These are phyloP conservation scores for Kryphioiulus occultus DNA, from an alignment of 2,888 invertebrate genomes.

Conservation along the genomic window DNA sequence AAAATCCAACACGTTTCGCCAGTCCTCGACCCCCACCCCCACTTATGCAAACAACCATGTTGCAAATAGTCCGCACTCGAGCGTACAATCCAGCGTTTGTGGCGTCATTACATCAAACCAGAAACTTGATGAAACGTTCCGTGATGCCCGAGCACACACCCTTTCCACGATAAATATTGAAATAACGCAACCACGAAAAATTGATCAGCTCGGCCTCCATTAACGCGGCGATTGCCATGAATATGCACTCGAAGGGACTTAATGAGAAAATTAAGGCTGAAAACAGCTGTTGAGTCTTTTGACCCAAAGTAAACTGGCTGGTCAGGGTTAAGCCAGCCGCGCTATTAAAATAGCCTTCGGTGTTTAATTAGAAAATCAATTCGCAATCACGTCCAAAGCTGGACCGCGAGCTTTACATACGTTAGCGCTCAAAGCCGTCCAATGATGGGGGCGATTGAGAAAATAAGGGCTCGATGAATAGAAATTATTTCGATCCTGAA, in stretches of 20 bases:
- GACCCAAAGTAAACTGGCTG: not conserved
- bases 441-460: too few relatives aligned
- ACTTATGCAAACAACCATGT: not conserved
- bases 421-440: too few relatives aligned
- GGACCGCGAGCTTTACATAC: too few relatives aligned
- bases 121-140: not conserved
- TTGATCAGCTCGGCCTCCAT: constrained; percentile 5
- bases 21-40: not conserved
- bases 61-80: too few relatives aligned
- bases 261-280: not conserved
- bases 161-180: not conserved
- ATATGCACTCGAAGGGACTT: not conserved
- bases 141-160: not conserved
- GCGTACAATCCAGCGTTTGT: not conserved
- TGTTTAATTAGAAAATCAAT: not conserved
- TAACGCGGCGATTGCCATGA: not conserved
- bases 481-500: too few relatives aligned
- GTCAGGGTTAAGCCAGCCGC: not conserved
- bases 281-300: constrained; percentile 5
- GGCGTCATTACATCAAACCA: not conserved
- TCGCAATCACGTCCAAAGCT: not conserved
- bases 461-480: too few relatives aligned
- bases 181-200: not conserved
- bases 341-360: constrained; percentile 5
- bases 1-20: not conserved